Evolutionary conservation across 2,113 vertebrate genomes (phyloP).

Genomic region (Hippocampus mohnikei): DNA sequence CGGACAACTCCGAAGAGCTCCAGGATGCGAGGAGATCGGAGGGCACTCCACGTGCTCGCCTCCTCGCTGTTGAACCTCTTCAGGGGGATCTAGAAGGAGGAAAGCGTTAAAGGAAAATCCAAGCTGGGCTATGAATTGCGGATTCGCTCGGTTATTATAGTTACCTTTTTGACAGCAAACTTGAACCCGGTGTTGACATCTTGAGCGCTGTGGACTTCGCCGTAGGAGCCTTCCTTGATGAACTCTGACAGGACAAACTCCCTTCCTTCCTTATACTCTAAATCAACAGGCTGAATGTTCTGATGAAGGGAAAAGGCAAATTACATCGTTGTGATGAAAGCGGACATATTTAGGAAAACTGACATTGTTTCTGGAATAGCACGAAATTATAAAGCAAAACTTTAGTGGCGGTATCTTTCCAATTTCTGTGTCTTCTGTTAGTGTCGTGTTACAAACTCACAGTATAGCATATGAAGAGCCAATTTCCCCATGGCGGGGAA

Average conservation of each 20-base stretch:
- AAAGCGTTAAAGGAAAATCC: background rate
- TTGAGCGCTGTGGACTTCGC: slow-evolving; percentile 84
- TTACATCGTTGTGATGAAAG: background rate
- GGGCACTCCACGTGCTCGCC: slow-evolving; percentile 82
- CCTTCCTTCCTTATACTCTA: slow-evolving; percentile 85
- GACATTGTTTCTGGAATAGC: too few species aligned
- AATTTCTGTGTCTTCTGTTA: too few species aligned
- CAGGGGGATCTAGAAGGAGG: slow-evolving; percentile 74
- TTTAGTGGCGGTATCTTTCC: too few species aligned
- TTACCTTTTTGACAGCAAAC: slow-evolving; percentile 94
- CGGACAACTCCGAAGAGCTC: slow-evolving; percentile 90
- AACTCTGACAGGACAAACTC: slow-evolving; percentile 79
- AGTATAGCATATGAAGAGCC: too few species aligned
- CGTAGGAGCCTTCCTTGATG: slow-evolving; percentile 87
- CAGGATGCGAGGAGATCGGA: slow-evolving; percentile 83
- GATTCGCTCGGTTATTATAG: too few species aligned
- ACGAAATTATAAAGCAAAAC: too few species aligned
- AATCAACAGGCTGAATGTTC: slow-evolving; percentile 86
- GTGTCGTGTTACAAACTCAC: too few species aligned
- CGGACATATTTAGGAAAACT: background rate
- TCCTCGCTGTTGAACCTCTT: slow-evolving; percentile 87
- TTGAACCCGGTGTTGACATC: slow-evolving; percentile 86
- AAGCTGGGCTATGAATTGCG: background rate
- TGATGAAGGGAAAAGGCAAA: slow-evolving; percentile 36
- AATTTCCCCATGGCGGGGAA: too few species aligned